Evolutionary conservation across 2,888 invertebrate genomes (phyloP).

Genomic region (Norana najaformis): DNA sequence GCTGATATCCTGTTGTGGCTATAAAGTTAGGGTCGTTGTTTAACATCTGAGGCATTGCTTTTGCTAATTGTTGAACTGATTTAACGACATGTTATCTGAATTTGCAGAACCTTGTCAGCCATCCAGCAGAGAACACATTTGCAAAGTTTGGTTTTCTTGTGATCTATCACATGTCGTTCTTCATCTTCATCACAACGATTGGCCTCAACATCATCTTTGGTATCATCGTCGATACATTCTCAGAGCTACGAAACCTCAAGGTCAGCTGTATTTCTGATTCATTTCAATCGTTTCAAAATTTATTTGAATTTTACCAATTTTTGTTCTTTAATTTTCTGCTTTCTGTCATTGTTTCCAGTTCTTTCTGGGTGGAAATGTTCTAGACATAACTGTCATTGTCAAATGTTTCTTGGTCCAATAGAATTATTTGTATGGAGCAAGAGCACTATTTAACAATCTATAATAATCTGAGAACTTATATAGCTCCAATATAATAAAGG

Average conservation of each 20-base stretch:
- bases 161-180: slow-evolving; percentile 61
- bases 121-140: slow-evolving; percentile 47
- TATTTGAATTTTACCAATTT: neutral
- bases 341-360: neutral
- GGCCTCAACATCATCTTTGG: slow-evolving; percentile 64
- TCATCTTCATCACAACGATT: slow-evolving; percentile 64
- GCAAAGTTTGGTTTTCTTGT: slow-evolving; percentile 47
- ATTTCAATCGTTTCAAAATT: neutral
- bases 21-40: no score
- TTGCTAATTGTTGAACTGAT: neutral
- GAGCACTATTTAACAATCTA: no score
- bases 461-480: no score
- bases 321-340: neutral
- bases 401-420: no score
- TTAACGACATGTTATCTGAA: neutral
- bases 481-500: no score
- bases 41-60: no score
- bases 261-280: slow-evolving; percentile 44
- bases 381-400: no score
- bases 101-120: slow-evolving; percentile 43
- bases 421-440: no score
- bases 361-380: neutral
- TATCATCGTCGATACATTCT: slow-evolving; percentile 64
- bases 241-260: slow-evolving; percentile 62
- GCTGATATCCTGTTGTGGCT: no score